Evolutionary conservation across 2,113 vertebrate genomes (phyloP).

Genomic region (Fukomys damarensis): DNA sequence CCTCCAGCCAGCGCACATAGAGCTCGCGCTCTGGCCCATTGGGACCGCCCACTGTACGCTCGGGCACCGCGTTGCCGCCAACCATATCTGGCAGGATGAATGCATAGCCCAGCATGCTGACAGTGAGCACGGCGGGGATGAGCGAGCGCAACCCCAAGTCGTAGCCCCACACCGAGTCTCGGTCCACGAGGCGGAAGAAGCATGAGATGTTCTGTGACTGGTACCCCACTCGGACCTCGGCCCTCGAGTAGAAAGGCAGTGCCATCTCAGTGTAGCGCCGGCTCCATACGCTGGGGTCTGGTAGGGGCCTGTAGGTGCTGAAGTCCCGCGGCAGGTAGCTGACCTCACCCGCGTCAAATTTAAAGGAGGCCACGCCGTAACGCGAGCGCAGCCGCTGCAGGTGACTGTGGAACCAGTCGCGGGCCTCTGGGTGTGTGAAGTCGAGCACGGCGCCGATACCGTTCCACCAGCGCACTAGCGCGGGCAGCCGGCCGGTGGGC

Average conservation of each 20-base stretch:
- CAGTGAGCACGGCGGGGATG: slow-evolving; percentile 95
- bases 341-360: slow-evolving; percentile 96
- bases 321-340: slow-evolving; percentile 96
- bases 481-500: slow-evolving; percentile 88
- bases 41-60: slow-evolving; percentile 80
- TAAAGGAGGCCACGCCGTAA: slow-evolving; percentile 93
- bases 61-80: slow-evolving; percentile 90
- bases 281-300: slow-evolving; percentile 94
- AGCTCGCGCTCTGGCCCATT: slow-evolving; percentile 94
- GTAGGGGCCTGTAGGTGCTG: slow-evolving; percentile 89
- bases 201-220: slow-evolving; percentile 97
- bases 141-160: slow-evolving; percentile 96
- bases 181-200: slow-evolving; percentile 95
- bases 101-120: slow-evolving; percentile 96
- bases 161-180: slow-evolving; percentile 96
- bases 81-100: slow-evolving; percentile 95
- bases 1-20: slow-evolving; percentile 97
- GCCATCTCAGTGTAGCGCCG: slow-evolving; percentile 96
- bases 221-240: slow-evolving; percentile 95
- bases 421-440: slow-evolving; percentile 93
- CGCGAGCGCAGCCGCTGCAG: slow-evolving; percentile 89
- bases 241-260: slow-evolving; percentile 92
- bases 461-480: slow-evolving; percentile 96
- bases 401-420: slow-evolving; percentile 94
- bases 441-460: slow-evolving; percentile 95